Base-by-base conservation (phyloP, 2,888 invertebrate genomes). In the Leucophora obtusa region DNA sequence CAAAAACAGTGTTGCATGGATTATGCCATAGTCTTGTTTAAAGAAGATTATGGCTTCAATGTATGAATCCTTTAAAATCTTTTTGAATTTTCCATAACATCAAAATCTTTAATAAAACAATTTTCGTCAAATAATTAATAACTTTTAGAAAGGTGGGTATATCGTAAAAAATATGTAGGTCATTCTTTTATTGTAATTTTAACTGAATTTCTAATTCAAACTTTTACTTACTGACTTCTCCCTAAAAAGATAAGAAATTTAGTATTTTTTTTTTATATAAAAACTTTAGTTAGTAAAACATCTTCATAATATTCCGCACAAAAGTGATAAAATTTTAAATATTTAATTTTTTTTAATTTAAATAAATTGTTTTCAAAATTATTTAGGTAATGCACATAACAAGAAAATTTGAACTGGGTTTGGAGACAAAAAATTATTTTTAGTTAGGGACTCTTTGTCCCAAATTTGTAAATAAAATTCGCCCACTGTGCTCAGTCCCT, bases 281-380 rank as follows among this genome's bases (percentile, higher is more conserved):
- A 38, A 38, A 38, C 38, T 11, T 11, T 38, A 38, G 53, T 73
- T 66, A 38, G 69, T 74, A 79, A 73, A 79, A 74, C 74, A 74
- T 73, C 73, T 81, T 81, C 50, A 73, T 81, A 81, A 74, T 77
- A 77, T 77, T 77, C 77, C 73, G 70, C 77, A 68, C 73, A 69
- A 80, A 38, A 54, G 65, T 35, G 51, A 35, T 72, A 18, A 47
- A 65, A 38, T 75, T 72, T 58, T 51, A 58, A 59, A 56, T 17
- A 18, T 38, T 24, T 72, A 65, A 21, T 21, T 54, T 54, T 15
- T 35, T 73, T 18, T 9, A 1, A n/a, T 69, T 56, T 24, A 70
- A 65, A 66, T 62, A 53, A 59, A 68, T 75, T 53, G 63, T 53
- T 66, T 62, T 35, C 58, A 68, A 28, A 63, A 38, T 51, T 43